A percentile compares a stretch with the other conserved stretches of the same genome.
These are phyloP conservation scores for Drosophila mojavensis DNA, from an alignment of 1,140 invertebrate species.

Conservation along the genomic window DNA sequence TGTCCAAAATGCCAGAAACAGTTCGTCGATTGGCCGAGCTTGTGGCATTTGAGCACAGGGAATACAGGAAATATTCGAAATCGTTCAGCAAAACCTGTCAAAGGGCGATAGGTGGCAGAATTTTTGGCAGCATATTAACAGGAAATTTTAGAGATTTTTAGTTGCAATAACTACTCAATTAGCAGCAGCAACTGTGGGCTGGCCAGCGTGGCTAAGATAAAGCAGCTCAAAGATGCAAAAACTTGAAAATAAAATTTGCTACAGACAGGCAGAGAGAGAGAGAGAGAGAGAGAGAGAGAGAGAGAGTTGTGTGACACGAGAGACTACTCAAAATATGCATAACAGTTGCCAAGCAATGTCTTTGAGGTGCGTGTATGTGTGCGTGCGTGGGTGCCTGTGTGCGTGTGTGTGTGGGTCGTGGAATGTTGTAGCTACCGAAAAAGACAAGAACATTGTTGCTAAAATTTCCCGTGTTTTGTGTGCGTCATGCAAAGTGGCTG, in stretches of 20 bases:
- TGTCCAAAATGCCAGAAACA: slow-evolving; percentile 20
- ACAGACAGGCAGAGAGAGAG: not conserved
- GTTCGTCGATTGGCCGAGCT: slow-evolving; percentile 11
- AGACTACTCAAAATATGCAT: slow-evolving; percentile 35
- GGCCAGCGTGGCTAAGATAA: not conserved
- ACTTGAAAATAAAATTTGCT: slow-evolving; percentile 17
- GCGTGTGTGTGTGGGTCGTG: slow-evolving; percentile 17
- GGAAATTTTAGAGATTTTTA: slow-evolving; percentile 12
- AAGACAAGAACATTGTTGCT: slow-evolving; percentile 46
- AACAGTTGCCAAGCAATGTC: slow-evolving; percentile 51
- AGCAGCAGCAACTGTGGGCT: not conserved
- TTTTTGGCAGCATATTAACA: slow-evolving; percentile 1
- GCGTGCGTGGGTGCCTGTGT: not conserved
- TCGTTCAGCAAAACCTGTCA: not conserved
- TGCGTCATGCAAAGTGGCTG: slow-evolving; percentile 27
- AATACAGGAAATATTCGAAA: slow-evolving; percentile 37
- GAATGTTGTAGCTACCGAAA: slow-evolving; percentile 32
- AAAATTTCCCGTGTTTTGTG: slow-evolving; percentile 40
- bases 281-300: not conserved
- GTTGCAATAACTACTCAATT: slow-evolving; percentile 15
- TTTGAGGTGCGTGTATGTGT: slow-evolving; percentile 25
- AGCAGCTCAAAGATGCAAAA: slow-evolving; percentile 8
- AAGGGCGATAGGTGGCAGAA: slow-evolving; percentile 8
- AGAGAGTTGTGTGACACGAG: slow-evolving; percentile 1
- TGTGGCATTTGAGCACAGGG: slow-evolving; percentile 18